These are phyloP conservation scores for Drosophila greeni DNA, from an alignment of 2,888 invertebrate genomes.

Conservation along the genomic window DNA sequence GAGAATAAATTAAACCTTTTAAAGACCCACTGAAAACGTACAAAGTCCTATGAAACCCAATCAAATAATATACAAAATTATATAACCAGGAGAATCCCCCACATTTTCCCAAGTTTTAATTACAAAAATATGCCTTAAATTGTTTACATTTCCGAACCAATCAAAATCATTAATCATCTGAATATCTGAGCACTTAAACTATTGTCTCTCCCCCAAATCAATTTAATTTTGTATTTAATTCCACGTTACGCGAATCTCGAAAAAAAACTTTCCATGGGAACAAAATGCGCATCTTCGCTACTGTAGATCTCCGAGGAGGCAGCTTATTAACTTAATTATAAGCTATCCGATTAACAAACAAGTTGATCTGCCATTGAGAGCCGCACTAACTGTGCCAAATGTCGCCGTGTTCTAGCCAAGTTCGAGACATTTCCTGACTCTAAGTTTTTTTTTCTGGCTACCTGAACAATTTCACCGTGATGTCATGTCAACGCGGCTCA, in stretches of 20 bases:
- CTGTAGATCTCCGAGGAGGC: conserved; percentile 14
- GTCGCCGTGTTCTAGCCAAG: conserved; percentile 13
- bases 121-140: conserved; percentile 2
- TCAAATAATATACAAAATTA: neutral
- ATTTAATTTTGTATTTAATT: conserved; percentile 16
- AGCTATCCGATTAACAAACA: conserved; percentile 55
- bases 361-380: conserved; percentile 34
- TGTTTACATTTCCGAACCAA: conserved; percentile 2
- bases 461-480: conserved; percentile 54
- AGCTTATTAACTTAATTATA: conserved; percentile 62
- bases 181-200: conserved; percentile 6
- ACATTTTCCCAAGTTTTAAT: neutral
- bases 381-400: conserved; percentile 29
- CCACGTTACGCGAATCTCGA: conserved; percentile 13
- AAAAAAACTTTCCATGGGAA: conserved; percentile 56
- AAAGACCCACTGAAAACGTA: neutral
- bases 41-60: neutral
- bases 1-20: neutral
- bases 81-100: neutral
- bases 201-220: conserved; percentile 20
- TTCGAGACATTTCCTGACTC: conserved; percentile 20
- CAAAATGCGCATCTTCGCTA: conserved; percentile 16
- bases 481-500: conserved; percentile 51
- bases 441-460: conserved; percentile 9
- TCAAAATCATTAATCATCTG: conserved; percentile 2